A percentile compares a stretch with the other conserved stretches of the same genome.
phyloP scores from a whole-genome alignment of 1,140 invertebrate species.

The Leguminivora glycinivorella region DNA sequence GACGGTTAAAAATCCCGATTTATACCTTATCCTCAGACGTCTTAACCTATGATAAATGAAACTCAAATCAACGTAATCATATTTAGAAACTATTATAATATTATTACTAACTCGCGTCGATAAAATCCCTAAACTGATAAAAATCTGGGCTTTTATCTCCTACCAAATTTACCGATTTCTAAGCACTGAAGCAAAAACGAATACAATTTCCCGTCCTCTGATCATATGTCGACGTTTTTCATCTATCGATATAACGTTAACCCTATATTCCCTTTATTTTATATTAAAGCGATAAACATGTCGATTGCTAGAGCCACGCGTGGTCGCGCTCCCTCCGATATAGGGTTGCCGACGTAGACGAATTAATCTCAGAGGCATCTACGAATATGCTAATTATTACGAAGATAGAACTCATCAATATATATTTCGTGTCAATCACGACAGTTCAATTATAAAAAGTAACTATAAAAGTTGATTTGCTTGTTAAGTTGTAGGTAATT shows the following conservation, averaged over 20 bases:
- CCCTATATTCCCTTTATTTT: slow-evolving; percentile 73
- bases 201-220: slow-evolving; percentile 63
- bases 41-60: no score
- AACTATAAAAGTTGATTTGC: no score
- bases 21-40: no score
- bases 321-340: slow-evolving; percentile 60
- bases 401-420: background rate
- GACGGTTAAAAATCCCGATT: no score
- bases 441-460: background rate
- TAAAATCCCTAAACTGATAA: no score
- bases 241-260: slow-evolving; percentile 63
- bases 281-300: slow-evolving; percentile 79
- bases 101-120: no score
- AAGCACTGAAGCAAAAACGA: slow-evolving; percentile 37
- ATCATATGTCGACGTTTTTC: slow-evolving; percentile 63
- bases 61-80: no score
- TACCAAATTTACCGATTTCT: background rate
- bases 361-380: background rate
- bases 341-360: slow-evolving; percentile 13
- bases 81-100: no score
- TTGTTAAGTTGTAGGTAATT: no score
- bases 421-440: background rate
- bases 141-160: background rate
- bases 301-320: slow-evolving; percentile 69
- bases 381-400: slow-evolving; percentile 7